Evolutionary conservation across 2,888 invertebrate genomes (phyloP).

Genomic region (Erebia aethiops): DNA sequence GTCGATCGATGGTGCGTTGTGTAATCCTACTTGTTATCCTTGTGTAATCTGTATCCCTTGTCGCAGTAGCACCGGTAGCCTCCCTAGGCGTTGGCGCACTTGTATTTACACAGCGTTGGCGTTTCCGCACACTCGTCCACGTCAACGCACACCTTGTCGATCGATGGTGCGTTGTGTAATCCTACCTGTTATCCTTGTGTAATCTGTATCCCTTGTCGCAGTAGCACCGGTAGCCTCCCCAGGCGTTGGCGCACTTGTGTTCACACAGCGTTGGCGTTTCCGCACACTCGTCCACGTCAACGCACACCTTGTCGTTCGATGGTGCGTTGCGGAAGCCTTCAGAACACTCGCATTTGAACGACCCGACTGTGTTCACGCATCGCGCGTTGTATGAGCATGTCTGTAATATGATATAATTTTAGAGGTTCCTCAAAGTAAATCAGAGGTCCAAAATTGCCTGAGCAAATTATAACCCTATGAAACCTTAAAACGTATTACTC

Average conservation of each 20-base stretch:
- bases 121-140: slow-evolving; percentile 86
- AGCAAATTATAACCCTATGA: too few species aligned
- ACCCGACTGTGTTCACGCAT: slow-evolving; percentile 76
- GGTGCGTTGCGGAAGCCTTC: slow-evolving; percentile 73
- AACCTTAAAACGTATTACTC: too few species aligned
- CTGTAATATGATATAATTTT: slow-evolving; percentile 52
- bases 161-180: slow-evolving; percentile 72
- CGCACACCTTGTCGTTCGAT: slow-evolving; percentile 77
- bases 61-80: slow-evolving; percentile 95
- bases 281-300: slow-evolving; percentile 88
- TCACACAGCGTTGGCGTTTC: slow-evolving; percentile 85
- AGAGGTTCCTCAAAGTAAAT: not conserved
- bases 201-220: slow-evolving; percentile 93
- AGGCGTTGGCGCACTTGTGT: slow-evolving; percentile 94
- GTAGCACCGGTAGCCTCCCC: slow-evolving; percentile 95
- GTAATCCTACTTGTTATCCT: slow-evolving; percentile 84
- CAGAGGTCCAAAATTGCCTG: too few species aligned
- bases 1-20: too few species aligned
- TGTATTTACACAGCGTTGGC: slow-evolving; percentile 88
- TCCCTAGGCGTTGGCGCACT: slow-evolving; percentile 95
- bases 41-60: slow-evolving; percentile 89
- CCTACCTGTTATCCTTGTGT: slow-evolving; percentile 86
- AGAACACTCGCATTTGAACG: slow-evolving; percentile 72
- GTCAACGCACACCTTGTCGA: slow-evolving; percentile 83
- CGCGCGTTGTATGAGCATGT: slow-evolving; percentile 70